Evolutionary conservation across 2,888 invertebrate genomes (phyloP).

Genomic region (Reticulitermes lucifugus): DNA sequence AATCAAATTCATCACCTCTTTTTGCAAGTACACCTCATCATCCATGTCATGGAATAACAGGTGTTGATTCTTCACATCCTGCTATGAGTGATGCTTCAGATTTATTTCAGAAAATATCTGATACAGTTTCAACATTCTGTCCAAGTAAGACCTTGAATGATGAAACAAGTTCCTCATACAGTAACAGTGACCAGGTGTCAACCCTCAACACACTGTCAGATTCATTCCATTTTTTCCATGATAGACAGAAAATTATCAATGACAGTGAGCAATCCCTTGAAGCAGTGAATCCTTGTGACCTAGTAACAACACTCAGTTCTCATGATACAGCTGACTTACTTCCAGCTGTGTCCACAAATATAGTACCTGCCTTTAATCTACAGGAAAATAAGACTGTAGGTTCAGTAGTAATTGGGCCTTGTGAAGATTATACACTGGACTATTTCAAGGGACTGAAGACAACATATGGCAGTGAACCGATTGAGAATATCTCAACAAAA

Average conservation of each 20-base stretch:
- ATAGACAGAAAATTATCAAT: no score
- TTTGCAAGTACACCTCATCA: constrained; percentile 8
- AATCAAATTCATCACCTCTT: background rate
- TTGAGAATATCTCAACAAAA: background rate
- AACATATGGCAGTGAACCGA: constrained; percentile 58
- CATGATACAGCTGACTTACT: background rate
- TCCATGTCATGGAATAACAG: background rate
- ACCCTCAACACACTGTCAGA: background rate
- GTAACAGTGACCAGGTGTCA: background rate
- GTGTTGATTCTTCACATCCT: background rate
- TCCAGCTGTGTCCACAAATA: background rate
- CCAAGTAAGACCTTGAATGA: background rate
- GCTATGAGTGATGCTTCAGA: background rate
- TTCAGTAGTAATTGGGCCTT: constrained; percentile 70
- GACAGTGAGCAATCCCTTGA: background rate
- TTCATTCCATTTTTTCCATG: constrained; percentile 17
- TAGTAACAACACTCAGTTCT: no score
- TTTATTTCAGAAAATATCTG: background rate
- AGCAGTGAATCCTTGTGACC: background rate
- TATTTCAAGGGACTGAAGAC: constrained; percentile 67
- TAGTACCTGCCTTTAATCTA: background rate
- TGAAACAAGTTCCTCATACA: background rate
- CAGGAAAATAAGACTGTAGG: constrained; percentile 52
- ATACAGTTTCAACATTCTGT: background rate
- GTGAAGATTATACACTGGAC: constrained; percentile 69